phyloP scores from a whole-genome alignment of 2,888 invertebrate species.

The Buathra laborator region DNA sequence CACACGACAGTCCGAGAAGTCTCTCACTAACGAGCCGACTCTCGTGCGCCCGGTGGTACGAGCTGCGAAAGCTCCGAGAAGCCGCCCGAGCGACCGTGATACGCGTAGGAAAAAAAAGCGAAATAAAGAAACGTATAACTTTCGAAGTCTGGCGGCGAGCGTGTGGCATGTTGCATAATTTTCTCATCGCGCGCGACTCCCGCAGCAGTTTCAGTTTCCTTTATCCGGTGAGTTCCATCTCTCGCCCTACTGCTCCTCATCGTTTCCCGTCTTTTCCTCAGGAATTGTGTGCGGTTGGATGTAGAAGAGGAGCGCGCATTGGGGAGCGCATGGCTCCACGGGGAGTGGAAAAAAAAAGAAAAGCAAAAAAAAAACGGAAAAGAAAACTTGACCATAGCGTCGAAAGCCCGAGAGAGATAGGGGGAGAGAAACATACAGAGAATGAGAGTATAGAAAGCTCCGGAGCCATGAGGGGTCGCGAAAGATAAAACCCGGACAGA shows the following conservation, averaged over 20 bases:
- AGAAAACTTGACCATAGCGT: not conserved
- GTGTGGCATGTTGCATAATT: conserved; percentile 62
- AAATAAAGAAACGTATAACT: conserved; percentile 12
- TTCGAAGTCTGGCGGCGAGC: conserved; percentile 37
- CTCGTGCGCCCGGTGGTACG: not conserved
- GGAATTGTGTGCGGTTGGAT: conserved; percentile 8
- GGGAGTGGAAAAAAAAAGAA: not conserved
- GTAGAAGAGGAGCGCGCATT: not conserved
- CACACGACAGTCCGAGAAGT: not conserved
- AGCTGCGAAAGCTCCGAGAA: not conserved
- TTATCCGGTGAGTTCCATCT: conserved; percentile 23
- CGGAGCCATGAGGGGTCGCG: not conserved
- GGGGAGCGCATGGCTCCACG: conserved; percentile 3
- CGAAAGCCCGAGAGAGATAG: not conserved
- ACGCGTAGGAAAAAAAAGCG: not conserved
- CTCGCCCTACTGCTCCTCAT: conserved; percentile 15
- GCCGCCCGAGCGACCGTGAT: not conserved
- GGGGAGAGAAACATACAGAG: conserved; percentile 15
- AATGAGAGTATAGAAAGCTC: not conserved
- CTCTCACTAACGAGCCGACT: conserved; percentile 10
- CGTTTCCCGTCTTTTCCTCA: conserved; percentile 19
- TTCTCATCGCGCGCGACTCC: conserved; percentile 41
- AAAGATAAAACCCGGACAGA: conserved; percentile 54
- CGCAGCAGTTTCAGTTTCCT: conserved; percentile 15
- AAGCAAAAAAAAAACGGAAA: conserved; percentile 8